Evolutionary conservation across 2,888 invertebrate species (phyloP).

Genomic region (Buathra laborator): DNA sequence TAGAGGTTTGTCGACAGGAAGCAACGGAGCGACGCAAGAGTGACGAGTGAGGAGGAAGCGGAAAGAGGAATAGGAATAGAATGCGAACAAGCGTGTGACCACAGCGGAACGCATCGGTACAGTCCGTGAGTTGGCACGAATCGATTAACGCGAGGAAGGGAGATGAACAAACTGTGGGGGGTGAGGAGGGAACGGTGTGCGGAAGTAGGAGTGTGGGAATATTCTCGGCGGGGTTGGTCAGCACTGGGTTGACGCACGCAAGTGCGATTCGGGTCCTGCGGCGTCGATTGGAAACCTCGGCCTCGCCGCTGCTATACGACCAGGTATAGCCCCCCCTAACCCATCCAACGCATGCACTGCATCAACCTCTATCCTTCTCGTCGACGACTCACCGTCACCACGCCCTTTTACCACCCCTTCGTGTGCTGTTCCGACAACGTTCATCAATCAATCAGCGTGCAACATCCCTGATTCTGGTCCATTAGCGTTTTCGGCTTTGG

Average conservation of each 20-base stretch:
- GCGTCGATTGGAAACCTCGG: slow-evolving; percentile 55
- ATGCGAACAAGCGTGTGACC: slow-evolving; percentile 44
- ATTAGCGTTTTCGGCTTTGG: slow-evolving; percentile 71
- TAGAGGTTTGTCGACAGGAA: slow-evolving; percentile 20
- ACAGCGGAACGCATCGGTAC: slow-evolving; percentile 36
- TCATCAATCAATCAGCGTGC: slow-evolving; percentile 72
- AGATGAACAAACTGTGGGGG: slow-evolving; percentile 26
- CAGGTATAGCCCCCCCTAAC: slow-evolving; percentile 7
- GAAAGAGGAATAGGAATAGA: background rate
- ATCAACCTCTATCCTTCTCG: slow-evolving; percentile 40
- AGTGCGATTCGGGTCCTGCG: slow-evolving; percentile 52
- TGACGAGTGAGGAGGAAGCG: slow-evolving; percentile 26
- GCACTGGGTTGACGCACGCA: slow-evolving; percentile 16
- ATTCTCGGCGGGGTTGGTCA: slow-evolving; percentile 10
- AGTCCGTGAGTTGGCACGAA: slow-evolving; percentile 25
- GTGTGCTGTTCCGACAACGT: slow-evolving; percentile 55
- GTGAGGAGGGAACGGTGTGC: background rate
- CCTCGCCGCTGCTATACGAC: background rate
- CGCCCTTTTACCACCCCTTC: slow-evolving; percentile 46
- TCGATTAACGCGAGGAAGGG: slow-evolving; percentile 46
- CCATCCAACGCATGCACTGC: slow-evolving; percentile 30
- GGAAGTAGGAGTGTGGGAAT: background rate
- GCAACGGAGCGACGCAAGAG: background rate
- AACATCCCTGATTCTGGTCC: slow-evolving; percentile 70
- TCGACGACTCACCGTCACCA: slow-evolving; percentile 4